Evolutionary conservation across 2,113 vertebrate species (phyloP).

Genomic region (Anser brachyrhynchus): DNA sequence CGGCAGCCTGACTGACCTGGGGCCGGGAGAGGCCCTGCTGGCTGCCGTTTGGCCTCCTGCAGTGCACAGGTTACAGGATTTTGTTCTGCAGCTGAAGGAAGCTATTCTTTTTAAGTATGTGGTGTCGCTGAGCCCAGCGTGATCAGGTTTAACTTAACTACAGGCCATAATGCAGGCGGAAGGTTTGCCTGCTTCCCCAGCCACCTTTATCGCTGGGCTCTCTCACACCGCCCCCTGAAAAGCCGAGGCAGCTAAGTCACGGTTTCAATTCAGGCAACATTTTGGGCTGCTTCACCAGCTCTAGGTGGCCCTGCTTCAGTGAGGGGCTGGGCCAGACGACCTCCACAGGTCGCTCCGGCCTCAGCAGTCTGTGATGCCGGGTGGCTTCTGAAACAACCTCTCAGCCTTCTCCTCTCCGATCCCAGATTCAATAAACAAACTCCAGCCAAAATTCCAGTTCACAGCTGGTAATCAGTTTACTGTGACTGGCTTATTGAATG

Average conservation of each 20-base stretch:
- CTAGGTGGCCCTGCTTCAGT: not conserved
- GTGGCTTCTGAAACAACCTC: not conserved
- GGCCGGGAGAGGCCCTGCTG: fast-evolving
- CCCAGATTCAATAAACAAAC: not conserved
- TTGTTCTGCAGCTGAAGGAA: not conserved
- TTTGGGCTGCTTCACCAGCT: not conserved
- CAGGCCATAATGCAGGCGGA: not conserved
- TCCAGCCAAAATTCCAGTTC: not conserved
- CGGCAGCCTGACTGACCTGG: not conserved
- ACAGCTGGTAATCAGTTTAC: not conserved
- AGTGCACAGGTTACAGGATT: not conserved
- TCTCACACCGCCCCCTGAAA: not conserved
- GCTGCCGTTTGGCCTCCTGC: fast-evolving
- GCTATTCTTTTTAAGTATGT: not conserved
- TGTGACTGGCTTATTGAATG: not conserved
- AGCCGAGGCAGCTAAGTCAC: not conserved
- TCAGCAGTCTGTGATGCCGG: not conserved
- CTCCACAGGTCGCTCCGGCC: not conserved
- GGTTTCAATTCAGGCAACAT: not conserved
- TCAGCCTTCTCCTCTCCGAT: not conserved
- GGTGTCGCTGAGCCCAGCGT: not conserved
- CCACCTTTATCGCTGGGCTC: not conserved
- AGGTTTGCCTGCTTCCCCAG: not conserved
- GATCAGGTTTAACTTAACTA: not conserved
- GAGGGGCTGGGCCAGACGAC: not conserved